Evolutionary conservation across 2,888 invertebrate species (phyloP).

Genomic region (Crepidodera aurea): DNA sequence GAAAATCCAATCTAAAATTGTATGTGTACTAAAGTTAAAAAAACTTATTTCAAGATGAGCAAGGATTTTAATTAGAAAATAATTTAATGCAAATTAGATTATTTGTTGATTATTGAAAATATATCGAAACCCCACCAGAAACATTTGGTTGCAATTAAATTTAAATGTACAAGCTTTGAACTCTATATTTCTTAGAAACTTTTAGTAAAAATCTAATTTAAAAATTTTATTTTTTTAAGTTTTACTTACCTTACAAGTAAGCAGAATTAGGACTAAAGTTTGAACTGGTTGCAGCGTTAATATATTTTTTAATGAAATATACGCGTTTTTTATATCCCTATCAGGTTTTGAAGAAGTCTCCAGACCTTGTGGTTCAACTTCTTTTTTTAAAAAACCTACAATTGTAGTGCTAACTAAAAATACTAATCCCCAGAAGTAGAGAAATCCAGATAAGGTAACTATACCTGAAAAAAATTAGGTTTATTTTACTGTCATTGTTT

Average conservation of each 20-base stretch:
- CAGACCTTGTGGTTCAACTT: constrained; percentile 65
- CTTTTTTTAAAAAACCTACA: constrained; percentile 87
- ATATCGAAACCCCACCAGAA: too few relatives aligned
- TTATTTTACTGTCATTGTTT: too few relatives aligned
- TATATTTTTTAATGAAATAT: constrained; percentile 83
- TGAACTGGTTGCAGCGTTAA: constrained; percentile 83
- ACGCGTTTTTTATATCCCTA: constrained; percentile 74
- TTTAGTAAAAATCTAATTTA: too few relatives aligned
- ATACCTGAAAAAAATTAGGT: constrained; percentile 55
- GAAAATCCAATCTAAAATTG: constrained; percentile 86
- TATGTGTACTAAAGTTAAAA: too few relatives aligned
- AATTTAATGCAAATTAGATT: too few relatives aligned
- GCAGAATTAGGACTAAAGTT: constrained; percentile 78
- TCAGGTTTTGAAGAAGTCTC: constrained; percentile 60
- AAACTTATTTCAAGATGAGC: constrained; percentile 7
- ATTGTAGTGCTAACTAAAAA: constrained; percentile 91
- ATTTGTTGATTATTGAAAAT: too few relatives aligned
- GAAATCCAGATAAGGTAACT: constrained; percentile 72
- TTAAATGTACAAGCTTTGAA: too few relatives aligned
- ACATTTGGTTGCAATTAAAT: too few relatives aligned
- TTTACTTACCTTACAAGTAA: constrained; percentile 84
- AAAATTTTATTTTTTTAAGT: too few relatives aligned
- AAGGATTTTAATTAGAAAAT: too few relatives aligned
- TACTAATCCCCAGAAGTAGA: constrained; percentile 93
- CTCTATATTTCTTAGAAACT: too few relatives aligned